Conservation (phyloP, 2,113 vertebrate species). For the Aythya baeri region DNA sequence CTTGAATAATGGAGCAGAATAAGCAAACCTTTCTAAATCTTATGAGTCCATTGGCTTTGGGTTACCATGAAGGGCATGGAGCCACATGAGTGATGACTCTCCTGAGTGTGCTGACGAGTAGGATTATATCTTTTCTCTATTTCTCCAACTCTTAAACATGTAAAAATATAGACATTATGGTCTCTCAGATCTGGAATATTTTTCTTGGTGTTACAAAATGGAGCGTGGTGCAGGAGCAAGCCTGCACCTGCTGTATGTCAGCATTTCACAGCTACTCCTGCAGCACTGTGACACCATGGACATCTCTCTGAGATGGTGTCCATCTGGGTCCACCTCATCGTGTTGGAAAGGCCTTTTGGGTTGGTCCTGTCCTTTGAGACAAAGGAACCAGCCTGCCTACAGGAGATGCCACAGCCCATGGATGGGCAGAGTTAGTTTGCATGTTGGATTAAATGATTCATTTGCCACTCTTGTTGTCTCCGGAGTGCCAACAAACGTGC, state of each 20-base stretch:
- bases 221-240: rapidly evolving
- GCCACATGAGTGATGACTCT: neutral
- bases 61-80: rapidly evolving
- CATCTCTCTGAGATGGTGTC: rapidly evolving
- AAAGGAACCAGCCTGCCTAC: neutral
- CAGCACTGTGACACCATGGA: neutral
- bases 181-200: neutral
- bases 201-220: neutral
- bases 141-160: neutral
- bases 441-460: neutral
- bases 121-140: neutral
- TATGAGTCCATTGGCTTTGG: rapidly evolving
- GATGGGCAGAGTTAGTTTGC: neutral
- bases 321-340: neutral
- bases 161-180: rapidly evolving
- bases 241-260: neutral
- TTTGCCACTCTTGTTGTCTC: neutral
- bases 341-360: neutral
- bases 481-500: neutral
- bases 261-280: neutral
- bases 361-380: neutral
- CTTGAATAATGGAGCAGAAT: neutral
- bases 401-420: neutral
- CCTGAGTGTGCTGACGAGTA: neutral
- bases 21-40: neutral